Evolutionary conservation across 2,888 invertebrate species (phyloP), one percentile per base, ranked within the genome.

Genomic region (Andrena chrysosceles): DNA sequence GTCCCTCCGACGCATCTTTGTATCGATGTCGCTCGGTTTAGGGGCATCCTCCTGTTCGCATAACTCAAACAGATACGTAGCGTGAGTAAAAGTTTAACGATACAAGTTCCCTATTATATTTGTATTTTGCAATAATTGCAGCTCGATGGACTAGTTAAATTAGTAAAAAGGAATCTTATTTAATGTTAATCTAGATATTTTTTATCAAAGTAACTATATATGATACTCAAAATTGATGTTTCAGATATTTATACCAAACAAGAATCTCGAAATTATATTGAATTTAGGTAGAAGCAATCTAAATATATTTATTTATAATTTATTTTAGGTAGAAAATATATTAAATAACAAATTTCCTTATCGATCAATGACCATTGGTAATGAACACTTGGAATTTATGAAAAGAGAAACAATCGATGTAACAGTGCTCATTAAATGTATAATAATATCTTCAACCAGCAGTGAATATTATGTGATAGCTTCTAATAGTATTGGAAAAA

Each of bases 291-390:
- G 93, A 91, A 89, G 86, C 91, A 91, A 93, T 91, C 91, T 93
- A 92, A 91, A 91, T 92, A 89, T 93, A 93, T 94, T 94, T 93
- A 94, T 93, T 93, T 91, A 90, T 94, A 93, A 93, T 93, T 94
- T 94, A 94, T 94, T 93, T 86, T 94, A 91, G 92, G 90, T 92
- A 92, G 92, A 91, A 87, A 92, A 91, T 90, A 90, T 91, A 91
- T 90, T 90, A 90, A 92, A 90, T 92, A 90, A 92, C 83, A 90
- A 92, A 92, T 92, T 91, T 67, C 71, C 81, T 82, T 66, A 66
- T 84, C 75, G 72, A 74, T 89, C 83, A 68, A 73, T 75, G 80
- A 75, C 62, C 81, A 80, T 82, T 54, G 72, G 29, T 83, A 85
- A 74, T 69, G 52, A 52, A 80, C 64, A 68, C 33, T 86, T 86